Evolutionary conservation across 2,888 invertebrate genomes (phyloP).

Genomic region (Amblyjoppa fuscipennis): DNA sequence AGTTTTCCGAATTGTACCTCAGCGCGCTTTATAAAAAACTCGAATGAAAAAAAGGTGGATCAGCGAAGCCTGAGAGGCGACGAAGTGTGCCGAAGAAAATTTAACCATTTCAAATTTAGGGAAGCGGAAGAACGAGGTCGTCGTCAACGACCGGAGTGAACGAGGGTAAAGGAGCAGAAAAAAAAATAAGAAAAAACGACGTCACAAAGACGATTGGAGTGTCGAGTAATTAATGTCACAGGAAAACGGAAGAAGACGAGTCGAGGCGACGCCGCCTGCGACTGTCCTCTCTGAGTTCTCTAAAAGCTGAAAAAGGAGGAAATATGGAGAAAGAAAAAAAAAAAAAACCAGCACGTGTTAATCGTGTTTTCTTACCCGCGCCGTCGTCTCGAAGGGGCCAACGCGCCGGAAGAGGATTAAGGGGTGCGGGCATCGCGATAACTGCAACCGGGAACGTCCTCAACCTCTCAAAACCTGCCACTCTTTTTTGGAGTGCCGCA

Average conservation of each 20-base stretch:
- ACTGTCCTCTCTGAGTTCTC: slow-evolving; percentile 7
- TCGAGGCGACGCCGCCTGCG: neutral
- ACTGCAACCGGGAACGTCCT: slow-evolving; percentile 30
- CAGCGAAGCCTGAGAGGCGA: neutral
- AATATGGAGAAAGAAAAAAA: neutral
- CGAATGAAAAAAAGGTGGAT: neutral
- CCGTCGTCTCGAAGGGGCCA: slow-evolving; percentile 17
- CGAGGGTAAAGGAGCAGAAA: slow-evolving; percentile 8
- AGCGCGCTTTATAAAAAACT: neutral
- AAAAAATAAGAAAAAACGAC: slow-evolving; percentile 1
- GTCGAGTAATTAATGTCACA: slow-evolving; percentile 43
- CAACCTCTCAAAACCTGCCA: slow-evolving; percentile 7
- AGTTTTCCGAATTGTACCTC: neutral
- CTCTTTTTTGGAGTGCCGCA: neutral
- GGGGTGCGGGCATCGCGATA: slow-evolving; percentile 39
- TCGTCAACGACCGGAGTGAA: neutral
- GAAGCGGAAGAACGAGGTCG: slow-evolving; percentile 21
- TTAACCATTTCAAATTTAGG: slow-evolving; percentile 11
- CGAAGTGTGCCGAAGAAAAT: neutral
- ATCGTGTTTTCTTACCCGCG: slow-evolving; percentile 38
- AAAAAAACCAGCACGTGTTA: slow-evolving; percentile 42
- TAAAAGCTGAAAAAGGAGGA: neutral
- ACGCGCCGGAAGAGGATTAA: slow-evolving; percentile 34
- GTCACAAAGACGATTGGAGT: slow-evolving; percentile 27
- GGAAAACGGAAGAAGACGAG: slow-evolving; percentile 36